These are phyloP conservation scores for Magallana angulata DNA, from an alignment of 1,140 invertebrate genomes.

Conservation along the genomic window DNA sequence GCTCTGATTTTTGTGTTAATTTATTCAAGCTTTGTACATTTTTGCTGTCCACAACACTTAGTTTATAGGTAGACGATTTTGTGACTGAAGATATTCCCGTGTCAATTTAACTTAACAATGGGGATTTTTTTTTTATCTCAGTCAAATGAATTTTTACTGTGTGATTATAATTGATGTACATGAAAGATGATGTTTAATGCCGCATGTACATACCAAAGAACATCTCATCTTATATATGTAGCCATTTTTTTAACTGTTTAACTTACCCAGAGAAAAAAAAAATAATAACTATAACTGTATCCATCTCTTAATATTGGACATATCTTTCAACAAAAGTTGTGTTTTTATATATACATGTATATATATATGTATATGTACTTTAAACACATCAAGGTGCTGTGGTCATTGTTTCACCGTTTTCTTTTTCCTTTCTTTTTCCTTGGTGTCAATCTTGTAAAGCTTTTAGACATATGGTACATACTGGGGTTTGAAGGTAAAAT, in stretches of 20 bases:
- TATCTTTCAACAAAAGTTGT: conserved; percentile 11
- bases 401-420: conserved; percentile 13
- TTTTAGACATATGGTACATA: not conserved
- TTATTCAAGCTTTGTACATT: conserved; percentile 36
- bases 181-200: not conserved
- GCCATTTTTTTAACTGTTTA: not conserved
- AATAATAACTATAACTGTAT: not conserved
- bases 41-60: not conserved
- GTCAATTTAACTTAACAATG: not conserved
- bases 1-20: conserved; percentile 34
- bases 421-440: not conserved
- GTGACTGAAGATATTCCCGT: not conserved
- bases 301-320: conserved; percentile 6
- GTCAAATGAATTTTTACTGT: not conserved
- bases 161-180: not conserved
- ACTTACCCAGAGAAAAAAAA: conserved; percentile 9
- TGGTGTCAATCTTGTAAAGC: not conserved
- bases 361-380: not conserved
- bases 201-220: conserved; percentile 3
- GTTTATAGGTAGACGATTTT: conserved; percentile 8
- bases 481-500: not conserved
- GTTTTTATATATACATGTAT: not conserved
- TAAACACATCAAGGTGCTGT: conserved; percentile 32
- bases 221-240: conserved; percentile 13
- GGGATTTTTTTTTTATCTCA: not conserved